Percentiles rank a stretch among this genome's conserved stretches.
These are phyloP conservation scores for Phycodurus eques DNA, from an alignment of 2,113 vertebrate species.

Conservation along the genomic window DNA sequence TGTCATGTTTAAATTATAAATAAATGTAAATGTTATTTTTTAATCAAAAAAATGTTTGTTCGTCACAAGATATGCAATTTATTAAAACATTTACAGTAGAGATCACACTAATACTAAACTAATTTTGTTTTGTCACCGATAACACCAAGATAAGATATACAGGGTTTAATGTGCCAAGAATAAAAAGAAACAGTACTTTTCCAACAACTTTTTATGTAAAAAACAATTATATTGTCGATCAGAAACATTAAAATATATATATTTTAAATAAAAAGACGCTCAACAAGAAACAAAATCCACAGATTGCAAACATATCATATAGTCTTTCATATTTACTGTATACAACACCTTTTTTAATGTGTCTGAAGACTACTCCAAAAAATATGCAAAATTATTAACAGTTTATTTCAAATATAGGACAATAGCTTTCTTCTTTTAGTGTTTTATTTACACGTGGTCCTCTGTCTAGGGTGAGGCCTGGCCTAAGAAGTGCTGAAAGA, in stretches of 20 bases:
- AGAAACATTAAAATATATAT: constrained; percentile 65
- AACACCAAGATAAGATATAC: too few relatives aligned
- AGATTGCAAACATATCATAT: neutral
- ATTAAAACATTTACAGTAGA: too few relatives aligned
- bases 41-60: too few relatives aligned
- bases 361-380: constrained; percentile 43
- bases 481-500: constrained; percentile 84
- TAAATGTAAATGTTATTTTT: too few relatives aligned
- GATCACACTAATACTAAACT: too few relatives aligned
- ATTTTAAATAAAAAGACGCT: constrained; percentile 68
- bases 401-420: constrained; percentile 65
- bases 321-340: constrained; percentile 29
- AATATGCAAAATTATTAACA: constrained; percentile 43
- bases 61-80: too few relatives aligned
- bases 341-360: constrained; percentile 15
- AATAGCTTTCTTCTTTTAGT: constrained; percentile 44
- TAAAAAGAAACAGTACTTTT: constrained; percentile 25
- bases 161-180: neutral
- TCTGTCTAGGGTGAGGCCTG: constrained; percentile 51
- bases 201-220: constrained; percentile 43
- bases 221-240: constrained; percentile 47
- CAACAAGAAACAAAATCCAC: constrained; percentile 53
- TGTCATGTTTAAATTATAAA: too few relatives aligned
- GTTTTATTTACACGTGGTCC: constrained; percentile 31
- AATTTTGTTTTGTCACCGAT: too few relatives aligned